Evolutionary conservation across 2,888 invertebrate genomes (phyloP), one percentile per base, ranked within the genome.

Genomic region (Synergus laeviventris): DNA sequence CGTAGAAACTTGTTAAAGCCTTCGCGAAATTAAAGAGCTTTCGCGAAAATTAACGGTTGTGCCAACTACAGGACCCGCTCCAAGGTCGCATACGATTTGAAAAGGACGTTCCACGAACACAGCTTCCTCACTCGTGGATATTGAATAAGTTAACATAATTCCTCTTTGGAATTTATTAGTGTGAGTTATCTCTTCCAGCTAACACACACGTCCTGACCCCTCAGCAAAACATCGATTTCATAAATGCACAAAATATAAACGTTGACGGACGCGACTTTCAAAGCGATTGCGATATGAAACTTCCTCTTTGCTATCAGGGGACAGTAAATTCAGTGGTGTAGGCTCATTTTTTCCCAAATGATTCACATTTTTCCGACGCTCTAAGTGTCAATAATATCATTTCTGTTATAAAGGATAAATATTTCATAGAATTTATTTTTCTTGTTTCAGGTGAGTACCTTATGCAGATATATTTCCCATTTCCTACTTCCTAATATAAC

Each of bases 21-120:
- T 84, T 82, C 79, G 86, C 76, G 84, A 84, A 87, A 87, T 87
- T 86, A 86, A 87, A 85, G 86, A 86, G 86, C 81, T 82, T 82
- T 80, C 83, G 78, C 78, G 85, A 82, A 86, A 86, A 86, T 86
- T 85, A 84, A 82, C 82, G 82, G 70, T 70, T 49, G 12, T 54
- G 49, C 70, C 70, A 70, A 70, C 36, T 36, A 45, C 66, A 31
- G 16, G 36, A 54, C 11, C 31, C 7, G 54, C 73, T n/a, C 8
- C 59, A 59, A 74, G 74, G 74, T 74, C 74, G 74, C 74, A 21
- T 39, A 74, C 39, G 18, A 74, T 74, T 74, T 59, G 14, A 7
- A 70, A 81, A 77, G 80, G 81, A 79, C 78, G 81, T 81, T 79
- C 74, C 79, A 76, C 76, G 80, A 80, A 78, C 79, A 79, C 80